phyloP scores from a whole-genome alignment of 2,113 vertebrate species.

The Centropristis striata region DNA sequence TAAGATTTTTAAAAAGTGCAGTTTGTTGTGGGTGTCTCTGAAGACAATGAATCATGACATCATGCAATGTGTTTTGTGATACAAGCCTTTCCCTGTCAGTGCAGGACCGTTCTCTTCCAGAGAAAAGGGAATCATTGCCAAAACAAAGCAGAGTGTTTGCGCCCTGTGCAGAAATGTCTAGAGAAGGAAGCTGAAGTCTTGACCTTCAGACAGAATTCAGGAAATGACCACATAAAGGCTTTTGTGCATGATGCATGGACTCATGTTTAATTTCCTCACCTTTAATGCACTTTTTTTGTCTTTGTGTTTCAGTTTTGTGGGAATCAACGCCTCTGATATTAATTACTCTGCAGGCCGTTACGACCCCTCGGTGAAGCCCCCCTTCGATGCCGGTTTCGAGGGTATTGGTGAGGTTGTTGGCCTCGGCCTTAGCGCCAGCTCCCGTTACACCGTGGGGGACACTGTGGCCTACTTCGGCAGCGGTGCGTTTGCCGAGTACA shows the following conservation, averaged over 20 bases:
- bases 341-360: slow-evolving; percentile 94
- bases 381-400: slow-evolving; percentile 93
- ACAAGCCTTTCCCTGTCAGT: slow-evolving; percentile 74
- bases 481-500: slow-evolving; percentile 94
- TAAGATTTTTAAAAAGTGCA: slow-evolving; percentile 71
- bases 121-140: slow-evolving; percentile 63
- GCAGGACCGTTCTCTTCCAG: slow-evolving; percentile 61
- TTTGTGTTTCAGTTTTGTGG: slow-evolving; percentile 89
- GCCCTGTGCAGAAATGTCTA: slow-evolving; percentile 42
- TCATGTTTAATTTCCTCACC: slow-evolving; percentile 13
- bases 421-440: slow-evolving; percentile 91
- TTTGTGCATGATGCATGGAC: background rate
- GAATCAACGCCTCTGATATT: slow-evolving; percentile 95
- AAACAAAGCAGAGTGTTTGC: slow-evolving; percentile 67
- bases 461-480: slow-evolving; percentile 88
- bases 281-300: slow-evolving; percentile 46
- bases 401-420: slow-evolving; percentile 93
- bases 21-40: slow-evolving; percentile 78
- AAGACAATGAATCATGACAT: slow-evolving; percentile 78
- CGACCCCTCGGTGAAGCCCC: slow-evolving; percentile 87
- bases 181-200: slow-evolving; percentile 57
- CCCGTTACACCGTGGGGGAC: slow-evolving; percentile 88
- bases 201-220: slow-evolving; percentile 62
- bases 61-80: slow-evolving; percentile 78
- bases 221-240: slow-evolving; percentile 27